These are phyloP conservation scores for Aselliscus stoliczkanus DNA, from an alignment of 2,797 vertebrate genomes.

Conservation along the genomic window DNA sequence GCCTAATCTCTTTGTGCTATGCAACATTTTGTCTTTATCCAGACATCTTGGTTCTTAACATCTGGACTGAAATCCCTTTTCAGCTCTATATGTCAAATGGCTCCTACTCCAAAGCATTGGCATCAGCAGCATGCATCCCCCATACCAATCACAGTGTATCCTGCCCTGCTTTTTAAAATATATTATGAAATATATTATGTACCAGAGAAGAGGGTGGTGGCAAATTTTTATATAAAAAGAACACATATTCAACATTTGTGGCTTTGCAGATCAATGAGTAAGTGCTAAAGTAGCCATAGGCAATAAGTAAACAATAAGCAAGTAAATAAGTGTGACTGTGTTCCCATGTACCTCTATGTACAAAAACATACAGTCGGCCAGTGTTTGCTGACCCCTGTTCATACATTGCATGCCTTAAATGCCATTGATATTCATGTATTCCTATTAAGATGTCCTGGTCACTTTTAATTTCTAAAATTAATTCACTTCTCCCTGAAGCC, in stretches of 20 bases:
- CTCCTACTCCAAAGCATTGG: background rate
- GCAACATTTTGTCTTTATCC: background rate
- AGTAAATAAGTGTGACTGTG: background rate
- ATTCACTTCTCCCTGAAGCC: background rate
- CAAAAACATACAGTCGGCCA: background rate
- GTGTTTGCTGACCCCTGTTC: background rate
- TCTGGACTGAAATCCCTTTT: background rate
- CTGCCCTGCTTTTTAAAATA: background rate
- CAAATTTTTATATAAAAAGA: background rate
- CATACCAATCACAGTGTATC: too few species aligned
- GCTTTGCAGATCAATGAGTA: background rate
- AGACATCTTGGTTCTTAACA: background rate
- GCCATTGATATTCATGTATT: background rate
- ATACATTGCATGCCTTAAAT: background rate
- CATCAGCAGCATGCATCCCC: rapidly evolving
- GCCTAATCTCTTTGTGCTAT: background rate
- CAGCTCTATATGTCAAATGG: too few species aligned
- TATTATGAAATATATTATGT: background rate
- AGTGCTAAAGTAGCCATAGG: background rate
- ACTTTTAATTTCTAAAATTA: background rate
- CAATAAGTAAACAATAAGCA: background rate
- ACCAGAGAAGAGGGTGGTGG: background rate
- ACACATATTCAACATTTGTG: background rate
- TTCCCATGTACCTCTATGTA: background rate
- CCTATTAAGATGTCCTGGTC: background rate